These are phyloP conservation scores for Olivierus martensii DNA, from an alignment of 1,140 invertebrate species.

Conservation along the genomic window DNA sequence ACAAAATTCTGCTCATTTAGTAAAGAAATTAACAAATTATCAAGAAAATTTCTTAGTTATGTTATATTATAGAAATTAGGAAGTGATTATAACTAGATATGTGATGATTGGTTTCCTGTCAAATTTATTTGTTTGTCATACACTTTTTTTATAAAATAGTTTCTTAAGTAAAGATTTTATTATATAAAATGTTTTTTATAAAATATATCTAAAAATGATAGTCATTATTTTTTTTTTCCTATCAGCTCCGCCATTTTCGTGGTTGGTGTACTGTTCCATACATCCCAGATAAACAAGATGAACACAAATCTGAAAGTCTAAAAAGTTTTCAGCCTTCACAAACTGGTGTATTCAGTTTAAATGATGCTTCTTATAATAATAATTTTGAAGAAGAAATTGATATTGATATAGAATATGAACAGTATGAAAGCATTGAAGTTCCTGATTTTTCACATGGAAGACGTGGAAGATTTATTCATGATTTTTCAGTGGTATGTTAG, in stretches of 20 bases:
- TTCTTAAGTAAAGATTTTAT: too few relatives aligned
- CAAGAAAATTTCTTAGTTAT: too few relatives aligned
- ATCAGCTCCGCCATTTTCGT: slow-evolving; percentile 42
- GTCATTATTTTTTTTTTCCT: too few relatives aligned
- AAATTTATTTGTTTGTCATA: too few relatives aligned
- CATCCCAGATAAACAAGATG: slow-evolving; percentile 25
- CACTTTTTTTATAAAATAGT: too few relatives aligned
- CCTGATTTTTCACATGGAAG: slow-evolving; percentile 61
- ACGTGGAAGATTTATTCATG: slow-evolving; percentile 69
- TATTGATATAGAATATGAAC: slow-evolving; percentile 47
- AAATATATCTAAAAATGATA: too few relatives aligned
- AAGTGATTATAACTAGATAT: too few relatives aligned
- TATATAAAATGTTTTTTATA: background rate
- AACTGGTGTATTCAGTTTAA: slow-evolving; percentile 7
- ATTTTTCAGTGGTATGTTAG: slow-evolving; percentile 41
- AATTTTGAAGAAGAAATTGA: slow-evolving; percentile 63
- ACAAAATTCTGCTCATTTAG: too few relatives aligned
- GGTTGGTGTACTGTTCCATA: slow-evolving; percentile 53
- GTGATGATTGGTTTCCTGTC: too few relatives aligned
- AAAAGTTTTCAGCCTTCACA: background rate
- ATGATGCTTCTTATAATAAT: slow-evolving; percentile 8
- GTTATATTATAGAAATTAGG: too few relatives aligned
- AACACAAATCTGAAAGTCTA: background rate
- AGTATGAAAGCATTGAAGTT: slow-evolving; percentile 60
- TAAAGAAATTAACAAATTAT: too few relatives aligned